phyloP scores from a whole-genome alignment of 2,113 vertebrate genomes.

The Microcebus griseorufus region DNA sequence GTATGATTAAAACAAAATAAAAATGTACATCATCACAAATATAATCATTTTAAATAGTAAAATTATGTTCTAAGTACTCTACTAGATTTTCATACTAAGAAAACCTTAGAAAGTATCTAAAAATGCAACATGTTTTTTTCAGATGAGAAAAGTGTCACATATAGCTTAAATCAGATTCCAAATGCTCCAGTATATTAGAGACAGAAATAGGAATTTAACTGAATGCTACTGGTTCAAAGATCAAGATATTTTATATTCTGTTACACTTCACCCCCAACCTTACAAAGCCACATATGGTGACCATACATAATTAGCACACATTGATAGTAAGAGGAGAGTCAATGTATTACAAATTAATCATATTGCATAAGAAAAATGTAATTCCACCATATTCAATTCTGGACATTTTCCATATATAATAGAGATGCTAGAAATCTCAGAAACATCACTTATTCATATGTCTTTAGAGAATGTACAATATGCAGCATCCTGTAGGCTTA shows the following conservation, averaged over 20 bases:
- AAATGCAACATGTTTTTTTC: neutral
- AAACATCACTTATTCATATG: neutral
- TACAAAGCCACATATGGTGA: neutral
- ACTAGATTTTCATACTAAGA: neutral
- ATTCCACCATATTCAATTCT: neutral
- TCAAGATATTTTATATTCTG: neutral
- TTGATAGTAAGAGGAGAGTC: neutral
- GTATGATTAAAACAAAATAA: conserved; percentile 3
- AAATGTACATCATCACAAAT: neutral
- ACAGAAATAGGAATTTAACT: neutral
- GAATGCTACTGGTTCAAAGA: neutral
- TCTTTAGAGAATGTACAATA: neutral
- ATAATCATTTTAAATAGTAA: neutral
- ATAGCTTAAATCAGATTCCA: neutral
- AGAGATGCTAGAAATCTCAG: neutral
- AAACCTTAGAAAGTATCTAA: conserved; percentile 23
- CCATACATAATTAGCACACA: neutral
- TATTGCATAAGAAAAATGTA: neutral
- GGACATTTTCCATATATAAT: neutral
- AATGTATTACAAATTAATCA: neutral
- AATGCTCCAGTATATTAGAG: neutral
- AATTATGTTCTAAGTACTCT: neutral
- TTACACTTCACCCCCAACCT: neutral
- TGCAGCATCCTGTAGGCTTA: neutral
- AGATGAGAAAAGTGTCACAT: neutral